Evolutionary conservation across 2,888 invertebrate genomes (phyloP), one percentile per base, ranked within the genome.

Genomic region (Chalcis sispes): DNA sequence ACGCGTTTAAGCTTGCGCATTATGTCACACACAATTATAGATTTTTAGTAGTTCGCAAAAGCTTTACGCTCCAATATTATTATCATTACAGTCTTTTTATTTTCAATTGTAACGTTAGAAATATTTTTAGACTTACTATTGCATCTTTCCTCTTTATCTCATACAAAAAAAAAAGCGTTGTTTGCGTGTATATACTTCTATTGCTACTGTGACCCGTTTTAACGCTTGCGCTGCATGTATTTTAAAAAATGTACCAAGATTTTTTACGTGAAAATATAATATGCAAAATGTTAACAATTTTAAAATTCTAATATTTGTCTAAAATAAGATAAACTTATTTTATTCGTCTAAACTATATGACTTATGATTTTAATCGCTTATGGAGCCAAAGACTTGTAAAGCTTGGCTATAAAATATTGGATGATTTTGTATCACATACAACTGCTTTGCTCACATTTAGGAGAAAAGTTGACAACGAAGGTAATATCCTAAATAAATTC

Each of bases 141-240:
- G 74, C 46, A 58, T 64, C 46, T 36, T 69, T 77, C 58, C 62
- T 77, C 59, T 70, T 50, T 77, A 62, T 71, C 72, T 69, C 61
- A 66, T 59, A 64, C 58, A 59, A 72, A 65, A 70, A 70, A n/a
- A 70, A 69, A 70, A 67, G 56, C 66, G 59, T 70, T 66, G 64
- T 70, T 69, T 64, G 52, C 62, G 46, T 73, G 70, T 77, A 73
- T 69, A 73, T 73, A 73, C 27, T 72, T 77, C 59, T 73, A 69
- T 73, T 40, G 50, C 56, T 52, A 70, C 23, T 65, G 59, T 77
- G 50, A 72, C 70, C 67, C 65, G 46, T 72, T 56, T 72, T 46
- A 71, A 66, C 61, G 67, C 77, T 77, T 77, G 71, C 58, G 66
- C 77, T 77, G 74, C 77, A 77, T 74, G 61, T 32, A 74, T 77